Percentiles rank a stretch among this genome's conserved stretches.
Evolutionary conservation across 2,888 invertebrate genomes (phyloP).

Genomic region (Drosophila heteroneura): DNA sequence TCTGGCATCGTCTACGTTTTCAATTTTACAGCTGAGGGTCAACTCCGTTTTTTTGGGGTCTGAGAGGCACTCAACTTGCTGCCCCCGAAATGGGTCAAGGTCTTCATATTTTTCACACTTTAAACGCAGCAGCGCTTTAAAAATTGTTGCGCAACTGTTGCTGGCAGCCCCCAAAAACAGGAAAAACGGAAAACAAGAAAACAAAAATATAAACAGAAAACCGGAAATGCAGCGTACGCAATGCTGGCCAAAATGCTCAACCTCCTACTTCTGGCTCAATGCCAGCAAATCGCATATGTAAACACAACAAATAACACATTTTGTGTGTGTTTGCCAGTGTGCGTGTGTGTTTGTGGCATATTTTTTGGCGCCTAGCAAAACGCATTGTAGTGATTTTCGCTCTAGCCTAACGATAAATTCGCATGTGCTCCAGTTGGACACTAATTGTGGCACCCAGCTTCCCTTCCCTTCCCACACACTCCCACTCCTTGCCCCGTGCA

Average conservation of each 20-base stretch:
- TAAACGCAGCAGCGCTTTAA: constrained; percentile 64
- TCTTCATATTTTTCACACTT: constrained; percentile 64
- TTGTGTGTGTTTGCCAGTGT: constrained; percentile 26
- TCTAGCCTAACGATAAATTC: constrained; percentile 69
- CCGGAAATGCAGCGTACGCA: constrained; percentile 71
- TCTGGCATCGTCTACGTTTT: constrained; percentile 60
- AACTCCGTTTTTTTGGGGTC: constrained; percentile 34
- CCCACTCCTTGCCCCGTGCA: too few relatives aligned
- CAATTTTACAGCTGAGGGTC: constrained; percentile 57
- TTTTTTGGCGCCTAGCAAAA: constrained; percentile 66
- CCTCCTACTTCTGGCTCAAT: constrained; percentile 36
- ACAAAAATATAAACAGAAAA: constrained; percentile 27
- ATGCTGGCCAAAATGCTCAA: constrained; percentile 43
- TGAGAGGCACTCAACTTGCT: constrained; percentile 33
- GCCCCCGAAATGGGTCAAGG: constrained; percentile 68
- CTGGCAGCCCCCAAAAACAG: constrained; percentile 25
- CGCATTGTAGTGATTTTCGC: constrained; percentile 61
- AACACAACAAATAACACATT: constrained; percentile 76
- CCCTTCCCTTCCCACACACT: too few relatives aligned
- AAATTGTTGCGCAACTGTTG: constrained; percentile 67
- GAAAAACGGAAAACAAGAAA: constrained; percentile 10
- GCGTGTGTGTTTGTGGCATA: constrained; percentile 55
- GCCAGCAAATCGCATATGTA: constrained; percentile 64
- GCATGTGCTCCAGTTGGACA: constrained; percentile 42
- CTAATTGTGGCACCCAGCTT: constrained; percentile 31